A percentile compares a stretch with the other conserved stretches of the same genome.
Evolutionary conservation across 2,797 vertebrate species (phyloP).

Genomic region (Nothura maculosa): DNA sequence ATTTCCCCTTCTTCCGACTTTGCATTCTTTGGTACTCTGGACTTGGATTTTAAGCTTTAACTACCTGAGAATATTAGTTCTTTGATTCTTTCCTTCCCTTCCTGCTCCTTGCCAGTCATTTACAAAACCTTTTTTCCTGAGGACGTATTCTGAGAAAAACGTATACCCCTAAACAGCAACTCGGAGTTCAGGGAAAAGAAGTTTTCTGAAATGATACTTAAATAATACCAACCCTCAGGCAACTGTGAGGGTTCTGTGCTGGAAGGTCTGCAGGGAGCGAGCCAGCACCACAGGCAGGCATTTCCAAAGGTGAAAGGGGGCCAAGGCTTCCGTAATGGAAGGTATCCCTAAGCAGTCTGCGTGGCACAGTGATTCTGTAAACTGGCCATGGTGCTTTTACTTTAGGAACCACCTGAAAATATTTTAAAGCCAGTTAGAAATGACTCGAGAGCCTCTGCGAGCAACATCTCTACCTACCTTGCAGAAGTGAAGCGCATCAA

Average conservation of each 20-base stretch:
- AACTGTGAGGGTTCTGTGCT: constrained; percentile 59
- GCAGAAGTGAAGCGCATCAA: constrained; percentile 45
- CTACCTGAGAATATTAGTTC: neutral
- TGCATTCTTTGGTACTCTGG: constrained; percentile 14
- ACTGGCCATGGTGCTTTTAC: constrained; percentile 8
- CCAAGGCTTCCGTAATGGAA: constrained; percentile 36
- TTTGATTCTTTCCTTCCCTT: constrained; percentile 43
- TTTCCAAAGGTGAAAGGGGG: constrained; percentile 68
- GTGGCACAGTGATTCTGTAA: neutral
- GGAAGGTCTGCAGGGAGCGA: constrained; percentile 78
- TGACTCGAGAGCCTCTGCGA: constrained; percentile 1
- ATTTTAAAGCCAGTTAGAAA: neutral
- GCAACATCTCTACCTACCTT: constrained; percentile 50
- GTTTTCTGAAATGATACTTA: constrained; percentile 66
- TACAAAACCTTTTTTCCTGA: constrained; percentile 49
- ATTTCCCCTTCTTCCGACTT: constrained; percentile 68
- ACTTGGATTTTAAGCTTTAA: neutral
- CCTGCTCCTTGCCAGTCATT: constrained; percentile 63
- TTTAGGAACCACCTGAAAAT: constrained; percentile 28
- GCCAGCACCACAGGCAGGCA: constrained; percentile 38
- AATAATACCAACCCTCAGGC: constrained; percentile 59
- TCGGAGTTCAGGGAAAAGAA: constrained; percentile 72
- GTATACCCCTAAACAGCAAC: neutral
- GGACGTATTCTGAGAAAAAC: constrained; percentile 15
- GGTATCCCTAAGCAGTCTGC: neutral